These are phyloP conservation scores for Eupeodes corollae DNA, from an alignment of 1,140 invertebrate species.

Conservation along the genomic window DNA sequence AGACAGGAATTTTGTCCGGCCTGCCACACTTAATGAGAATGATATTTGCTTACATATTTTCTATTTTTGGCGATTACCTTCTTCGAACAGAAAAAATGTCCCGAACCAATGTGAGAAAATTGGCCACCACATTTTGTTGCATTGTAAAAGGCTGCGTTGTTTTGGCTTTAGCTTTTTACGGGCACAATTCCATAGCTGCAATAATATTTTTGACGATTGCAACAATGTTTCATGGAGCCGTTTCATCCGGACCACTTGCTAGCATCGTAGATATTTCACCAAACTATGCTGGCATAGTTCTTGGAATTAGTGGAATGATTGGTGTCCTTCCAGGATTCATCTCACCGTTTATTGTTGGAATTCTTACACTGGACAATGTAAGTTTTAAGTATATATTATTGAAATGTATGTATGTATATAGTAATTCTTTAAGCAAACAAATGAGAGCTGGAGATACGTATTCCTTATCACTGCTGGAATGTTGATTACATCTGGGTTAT, in stretches of 20 bases:
- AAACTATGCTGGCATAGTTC: slow-evolving; percentile 52
- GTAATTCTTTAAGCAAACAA: slow-evolving; percentile 46
- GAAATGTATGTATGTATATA: neutral
- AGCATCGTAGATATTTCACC: slow-evolving; percentile 54
- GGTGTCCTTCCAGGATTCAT: slow-evolving; percentile 44
- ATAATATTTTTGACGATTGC: slow-evolving; percentile 50
- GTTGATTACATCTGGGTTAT: slow-evolving; percentile 41
- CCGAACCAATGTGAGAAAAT: slow-evolving; percentile 50
- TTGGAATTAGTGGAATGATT: slow-evolving; percentile 48
- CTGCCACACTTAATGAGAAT: slow-evolving; percentile 53
- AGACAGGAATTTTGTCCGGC: slow-evolving; percentile 55
- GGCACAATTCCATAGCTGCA: slow-evolving; percentile 48
- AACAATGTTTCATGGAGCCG: slow-evolving; percentile 49
- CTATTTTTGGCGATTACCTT: slow-evolving; percentile 49
- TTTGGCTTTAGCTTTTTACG: slow-evolving; percentile 47
- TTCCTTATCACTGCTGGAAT: slow-evolving; percentile 47
- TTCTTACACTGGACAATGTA: slow-evolving; percentile 49
- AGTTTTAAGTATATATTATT: slow-evolving; percentile 18
- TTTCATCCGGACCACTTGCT: slow-evolving; percentile 51
- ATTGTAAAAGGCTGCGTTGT: slow-evolving; percentile 46
- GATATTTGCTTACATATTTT: slow-evolving; percentile 48
- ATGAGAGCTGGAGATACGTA: slow-evolving; percentile 52
- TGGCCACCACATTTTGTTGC: slow-evolving; percentile 47
- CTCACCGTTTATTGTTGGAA: slow-evolving; percentile 47
- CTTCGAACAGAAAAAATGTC: slow-evolving; percentile 45